Conservation (phyloP, 2,888 invertebrate species). For the Netelia fuscicornis region DNA sequence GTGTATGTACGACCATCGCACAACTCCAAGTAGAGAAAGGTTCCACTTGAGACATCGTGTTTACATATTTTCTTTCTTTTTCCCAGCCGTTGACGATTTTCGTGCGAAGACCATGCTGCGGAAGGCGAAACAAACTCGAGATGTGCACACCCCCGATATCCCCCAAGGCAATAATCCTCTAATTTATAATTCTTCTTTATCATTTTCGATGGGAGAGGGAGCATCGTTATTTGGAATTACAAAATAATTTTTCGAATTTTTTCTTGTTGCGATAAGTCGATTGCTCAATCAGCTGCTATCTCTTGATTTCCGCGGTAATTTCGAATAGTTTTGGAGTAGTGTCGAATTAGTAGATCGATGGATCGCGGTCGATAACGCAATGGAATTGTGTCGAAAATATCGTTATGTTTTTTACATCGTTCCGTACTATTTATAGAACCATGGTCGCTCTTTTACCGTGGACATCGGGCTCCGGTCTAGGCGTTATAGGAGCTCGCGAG, state of each 20-base stretch:
- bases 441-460: too few relatives aligned
- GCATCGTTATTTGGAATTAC: neutral
- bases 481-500: conserved; percentile 49
- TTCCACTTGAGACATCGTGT: neutral
- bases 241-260: too few relatives aligned
- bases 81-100: conserved; percentile 75
- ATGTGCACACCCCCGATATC: conserved; percentile 77
- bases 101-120: conserved; percentile 77
- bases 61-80: conserved; percentile 22
- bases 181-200: neutral
- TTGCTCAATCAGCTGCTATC: too few relatives aligned
- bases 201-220: neutral
- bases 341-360: too few relatives aligned
- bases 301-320: too few relatives aligned
- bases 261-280: too few relatives aligned
- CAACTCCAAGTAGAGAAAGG: too few relatives aligned
- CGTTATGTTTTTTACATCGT: too few relatives aligned
- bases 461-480: neutral
- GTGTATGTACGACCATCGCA: neutral
- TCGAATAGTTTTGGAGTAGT: too few relatives aligned
- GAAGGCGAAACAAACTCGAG: conserved; percentile 68
- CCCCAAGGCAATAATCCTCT: conserved; percentile 74
- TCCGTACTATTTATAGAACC: too few relatives aligned
- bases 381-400: too few relatives aligned
- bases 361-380: too few relatives aligned